Conservation (phyloP, 2,888 invertebrate species). For the Zeuzera pyrina region DNA sequence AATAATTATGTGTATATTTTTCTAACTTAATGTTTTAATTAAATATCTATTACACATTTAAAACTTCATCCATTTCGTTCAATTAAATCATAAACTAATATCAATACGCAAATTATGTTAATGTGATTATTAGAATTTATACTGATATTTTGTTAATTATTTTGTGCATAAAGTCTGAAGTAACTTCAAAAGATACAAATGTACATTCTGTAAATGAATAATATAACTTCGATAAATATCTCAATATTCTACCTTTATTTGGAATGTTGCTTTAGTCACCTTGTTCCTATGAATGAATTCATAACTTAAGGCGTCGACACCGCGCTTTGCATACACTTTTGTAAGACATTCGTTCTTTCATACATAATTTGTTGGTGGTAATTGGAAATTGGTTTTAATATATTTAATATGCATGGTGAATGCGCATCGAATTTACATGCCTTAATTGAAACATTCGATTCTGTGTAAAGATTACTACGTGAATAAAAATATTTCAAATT, state of each 20-base stretch:
- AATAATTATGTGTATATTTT: too few species aligned
- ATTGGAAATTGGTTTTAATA: constrained; percentile 20
- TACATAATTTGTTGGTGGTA: constrained; percentile 7
- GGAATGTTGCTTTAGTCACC: constrained; percentile 19
- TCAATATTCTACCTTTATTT: constrained; percentile 11
- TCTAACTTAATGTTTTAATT: too few species aligned
- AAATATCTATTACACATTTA: too few species aligned
- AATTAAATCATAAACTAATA: too few species aligned
- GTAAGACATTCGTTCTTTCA: constrained; percentile 18
- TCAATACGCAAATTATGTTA: too few species aligned
- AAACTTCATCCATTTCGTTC: too few species aligned
- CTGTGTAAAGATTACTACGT: background rate
- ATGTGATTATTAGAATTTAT: too few species aligned
- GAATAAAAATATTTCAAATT: constrained; percentile 1
- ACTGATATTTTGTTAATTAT: too few species aligned
- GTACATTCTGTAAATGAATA: background rate
- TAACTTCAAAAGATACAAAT: too few species aligned
- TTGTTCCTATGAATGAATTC: constrained; percentile 24
- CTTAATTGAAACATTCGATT: constrained; percentile 10
- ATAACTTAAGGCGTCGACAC: constrained; percentile 22
- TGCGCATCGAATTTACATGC: constrained; percentile 20
- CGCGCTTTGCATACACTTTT: constrained; percentile 21
- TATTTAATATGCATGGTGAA: constrained; percentile 16
- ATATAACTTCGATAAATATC: background rate
- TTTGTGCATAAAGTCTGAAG: too few species aligned